A percentile compares a stretch with the other conserved stretches of the same genome.
Evolutionary conservation across 2,797 vertebrate species (phyloP).

Genomic region (Eospalax fontanierii): DNA sequence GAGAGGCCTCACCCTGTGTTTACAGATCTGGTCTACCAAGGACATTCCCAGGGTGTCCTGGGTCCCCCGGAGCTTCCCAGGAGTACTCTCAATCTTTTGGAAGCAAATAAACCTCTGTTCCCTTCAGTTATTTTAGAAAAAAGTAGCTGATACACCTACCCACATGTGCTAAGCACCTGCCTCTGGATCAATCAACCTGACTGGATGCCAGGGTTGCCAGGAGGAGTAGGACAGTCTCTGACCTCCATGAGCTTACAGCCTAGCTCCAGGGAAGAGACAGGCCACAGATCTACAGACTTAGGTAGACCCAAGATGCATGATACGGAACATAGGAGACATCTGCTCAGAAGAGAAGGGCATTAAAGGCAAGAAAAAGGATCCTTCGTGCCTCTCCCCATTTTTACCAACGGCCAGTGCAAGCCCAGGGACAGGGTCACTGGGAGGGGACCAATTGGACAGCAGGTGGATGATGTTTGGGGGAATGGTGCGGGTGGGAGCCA

Average conservation of each 20-base stretch:
- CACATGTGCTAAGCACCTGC: neutral
- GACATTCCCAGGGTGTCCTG: neutral
- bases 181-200: neutral
- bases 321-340: too few relatives aligned
- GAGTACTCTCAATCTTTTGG: neutral
- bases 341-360: neutral
- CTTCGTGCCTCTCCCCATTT: neutral
- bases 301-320: rapidly evolving
- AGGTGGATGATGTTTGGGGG: neutral
- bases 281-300: neutral
- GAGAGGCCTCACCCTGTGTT: too few relatives aligned
- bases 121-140: neutral
- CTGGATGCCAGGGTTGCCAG: neutral
- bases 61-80: neutral
- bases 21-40: rapidly evolving
- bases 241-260: neutral
- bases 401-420: neutral
- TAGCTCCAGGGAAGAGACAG: neutral
- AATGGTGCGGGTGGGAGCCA: neutral
- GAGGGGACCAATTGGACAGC: neutral
- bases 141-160: neutral
- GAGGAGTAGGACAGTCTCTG: neutral
- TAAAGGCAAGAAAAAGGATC: neutral
- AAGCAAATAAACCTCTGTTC: neutral
- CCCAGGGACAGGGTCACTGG: neutral